These are phyloP conservation scores for Heliconius aoede DNA, from an alignment of 2,888 invertebrate species.

Conservation along the genomic window DNA sequence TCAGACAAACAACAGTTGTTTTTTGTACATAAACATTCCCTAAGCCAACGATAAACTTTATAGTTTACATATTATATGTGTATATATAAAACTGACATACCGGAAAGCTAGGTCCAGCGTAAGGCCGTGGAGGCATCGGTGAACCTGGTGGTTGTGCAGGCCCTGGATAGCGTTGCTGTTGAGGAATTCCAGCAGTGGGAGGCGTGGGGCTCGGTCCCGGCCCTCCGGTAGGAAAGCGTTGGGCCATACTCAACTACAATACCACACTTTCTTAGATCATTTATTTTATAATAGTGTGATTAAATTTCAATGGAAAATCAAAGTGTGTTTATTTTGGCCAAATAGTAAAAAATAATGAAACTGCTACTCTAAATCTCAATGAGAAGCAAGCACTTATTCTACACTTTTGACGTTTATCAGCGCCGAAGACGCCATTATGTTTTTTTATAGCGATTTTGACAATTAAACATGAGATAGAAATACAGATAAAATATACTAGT, in stretches of 20 bases:
- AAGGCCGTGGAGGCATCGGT: conserved; percentile 87
- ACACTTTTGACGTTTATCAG: background rate
- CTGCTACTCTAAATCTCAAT: background rate
- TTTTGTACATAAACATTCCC: too few species aligned
- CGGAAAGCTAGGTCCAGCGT: conserved; percentile 89
- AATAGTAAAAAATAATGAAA: background rate
- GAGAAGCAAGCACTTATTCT: background rate
- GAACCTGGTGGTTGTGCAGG: conserved; percentile 85
- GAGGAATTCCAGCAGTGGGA: conserved; percentile 80
- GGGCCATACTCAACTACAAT: conserved; percentile 64
- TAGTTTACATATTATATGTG: too few species aligned
- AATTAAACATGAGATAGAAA: background rate
- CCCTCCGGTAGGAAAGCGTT: conserved; percentile 69
- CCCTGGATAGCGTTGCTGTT: conserved; percentile 70
- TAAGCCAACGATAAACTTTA: too few species aligned
- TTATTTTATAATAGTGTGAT: conserved; percentile 1
- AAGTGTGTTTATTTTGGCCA: background rate
- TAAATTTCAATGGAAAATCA: background rate
- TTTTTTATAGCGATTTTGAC: conserved; percentile 2
- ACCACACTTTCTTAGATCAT: conserved; percentile 6
- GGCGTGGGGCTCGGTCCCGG: conserved; percentile 63
- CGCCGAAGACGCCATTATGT: conserved; percentile 18
- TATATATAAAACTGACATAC: conserved; percentile 82
- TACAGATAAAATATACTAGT: background rate
- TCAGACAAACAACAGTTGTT: too few species aligned